Evolutionary conservation across 1,140 invertebrate species (phyloP).

Genomic region (Pachypsylla venusta): DNA sequence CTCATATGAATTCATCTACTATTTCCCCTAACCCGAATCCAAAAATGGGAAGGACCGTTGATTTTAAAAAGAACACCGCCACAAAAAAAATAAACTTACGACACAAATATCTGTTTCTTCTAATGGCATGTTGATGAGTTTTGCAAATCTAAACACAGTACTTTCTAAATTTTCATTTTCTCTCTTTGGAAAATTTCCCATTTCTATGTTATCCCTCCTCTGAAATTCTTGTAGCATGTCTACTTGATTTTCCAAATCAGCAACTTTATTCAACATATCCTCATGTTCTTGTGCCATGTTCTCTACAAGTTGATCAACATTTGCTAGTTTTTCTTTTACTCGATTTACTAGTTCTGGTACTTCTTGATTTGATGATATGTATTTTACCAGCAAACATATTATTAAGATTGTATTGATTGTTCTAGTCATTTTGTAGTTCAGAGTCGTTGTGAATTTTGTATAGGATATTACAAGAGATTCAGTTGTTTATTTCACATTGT

Average conservation of each 20-base stretch:
- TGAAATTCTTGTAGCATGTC: constrained; percentile 4
- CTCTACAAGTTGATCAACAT: constrained; percentile 4
- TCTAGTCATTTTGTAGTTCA: too few relatives aligned
- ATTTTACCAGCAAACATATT: too few relatives aligned
- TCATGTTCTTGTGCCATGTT: constrained; percentile 8
- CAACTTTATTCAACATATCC: constrained; percentile 2
- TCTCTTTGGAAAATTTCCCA: constrained; percentile 1
- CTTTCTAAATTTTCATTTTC: constrained; percentile 2
- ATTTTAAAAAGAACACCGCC: too few relatives aligned
- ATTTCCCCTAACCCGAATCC: too few relatives aligned
- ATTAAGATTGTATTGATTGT: too few relatives aligned
- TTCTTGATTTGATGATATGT: too few relatives aligned
- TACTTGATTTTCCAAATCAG: background rate
- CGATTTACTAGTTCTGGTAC: background rate
- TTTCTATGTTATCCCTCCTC: background rate
- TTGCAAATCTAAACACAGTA: constrained; percentile 2
- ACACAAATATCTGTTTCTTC: constrained; percentile 5
- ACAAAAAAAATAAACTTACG: too few relatives aligned
- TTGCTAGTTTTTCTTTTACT: constrained; percentile 6
- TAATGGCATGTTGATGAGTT: background rate
- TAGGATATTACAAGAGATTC: too few relatives aligned
- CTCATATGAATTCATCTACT: too few relatives aligned
- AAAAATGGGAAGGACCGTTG: too few relatives aligned
- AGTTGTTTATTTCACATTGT: too few relatives aligned
- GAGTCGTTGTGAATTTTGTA: too few relatives aligned